Conservation (phyloP, 1,140 invertebrate species). For the Dufourea novaeangliae region DNA sequence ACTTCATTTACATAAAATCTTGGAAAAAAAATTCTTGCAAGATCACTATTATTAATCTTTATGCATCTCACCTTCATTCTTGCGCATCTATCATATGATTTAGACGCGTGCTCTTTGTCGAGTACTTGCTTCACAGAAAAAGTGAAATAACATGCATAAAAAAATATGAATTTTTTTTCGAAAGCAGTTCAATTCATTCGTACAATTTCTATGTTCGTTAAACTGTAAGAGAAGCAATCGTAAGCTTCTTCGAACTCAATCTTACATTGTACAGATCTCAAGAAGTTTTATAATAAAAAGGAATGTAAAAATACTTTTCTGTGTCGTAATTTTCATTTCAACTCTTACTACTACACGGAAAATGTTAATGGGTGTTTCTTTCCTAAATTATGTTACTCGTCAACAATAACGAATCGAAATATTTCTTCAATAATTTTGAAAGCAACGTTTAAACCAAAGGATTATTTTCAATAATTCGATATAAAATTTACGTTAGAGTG, state of each 20-base stretch:
- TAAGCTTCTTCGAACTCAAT: not conserved
- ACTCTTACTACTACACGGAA: not conserved
- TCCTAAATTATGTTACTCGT: not conserved
- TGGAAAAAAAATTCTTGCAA: constrained; percentile 29
- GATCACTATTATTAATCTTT: constrained; percentile 15
- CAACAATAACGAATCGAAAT: not conserved
- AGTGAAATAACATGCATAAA: constrained; percentile 35
- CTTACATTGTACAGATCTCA: constrained; percentile 2
- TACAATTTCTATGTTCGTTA: constrained; percentile 8
- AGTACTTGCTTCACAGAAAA: constrained; percentile 9
- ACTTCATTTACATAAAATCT: constrained; percentile 39
- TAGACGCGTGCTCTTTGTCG: not conserved
- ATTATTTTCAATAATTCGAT: constrained; percentile 2
- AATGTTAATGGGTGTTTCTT: not conserved
- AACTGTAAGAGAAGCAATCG: constrained; percentile 15
- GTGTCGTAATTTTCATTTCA: not conserved
- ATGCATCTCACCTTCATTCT: not conserved
- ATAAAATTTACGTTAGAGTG: constrained; percentile 11
- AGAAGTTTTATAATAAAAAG: constrained; percentile 39
- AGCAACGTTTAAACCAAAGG: not conserved
- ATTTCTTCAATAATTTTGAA: not conserved
- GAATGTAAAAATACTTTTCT: constrained; percentile 48
- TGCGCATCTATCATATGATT: not conserved
- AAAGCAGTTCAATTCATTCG: not conserved
- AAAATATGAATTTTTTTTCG: constrained; percentile 27